Evolutionary conservation across 2,888 invertebrate genomes (phyloP), one percentile per base, ranked within the genome.

Genomic region (Ferrisia virgata): DNA sequence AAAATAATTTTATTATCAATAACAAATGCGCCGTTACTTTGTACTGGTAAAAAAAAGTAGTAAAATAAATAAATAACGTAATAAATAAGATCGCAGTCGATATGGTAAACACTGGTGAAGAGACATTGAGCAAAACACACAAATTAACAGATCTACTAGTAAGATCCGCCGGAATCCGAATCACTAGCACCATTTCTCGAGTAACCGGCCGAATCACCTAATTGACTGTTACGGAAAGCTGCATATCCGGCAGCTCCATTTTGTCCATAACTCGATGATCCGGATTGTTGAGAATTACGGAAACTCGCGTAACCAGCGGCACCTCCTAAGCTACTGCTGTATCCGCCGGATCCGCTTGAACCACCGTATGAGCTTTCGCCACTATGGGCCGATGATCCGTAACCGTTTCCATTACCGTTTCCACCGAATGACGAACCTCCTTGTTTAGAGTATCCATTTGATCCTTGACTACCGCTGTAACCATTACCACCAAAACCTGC

Each of bases 251-350:
- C 78, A 8, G 84, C 76, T 40, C 78, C 69, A 53, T 76, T 78
- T 39, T 76, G 69, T 13, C 33, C 36, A 39, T 39, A 36, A 8
- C 82, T 33, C 9, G 80, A 53, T 36, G 64, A 69, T 69, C 36
- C 33, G 33, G 33, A 33, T 33, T 72, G 72, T 53, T 81, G 80
- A n/a, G 80, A 53, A 58, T 78, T 78, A 8, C 83, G 72, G 22
- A 76, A 78, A 53, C 81, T 82, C 3, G 85, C 64, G 8, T 64
- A 84, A 28, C 84, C 83, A 15, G 39, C 79, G 13, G 85, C 83
- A 28, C 80, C 79, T 47, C 78, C 80, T 53, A 69, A n/a, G 2
- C 53, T 13, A 76, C 33, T 36, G 18, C 82, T 69, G 40, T 39
- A 40, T 31, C 39, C 25, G 28, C 76, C 11, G 1, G 80, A 78